A percentile compares a stretch with the other conserved stretches of the same genome.
Conservation (phyloP, 2,888 invertebrate species). For the Torymus auratus region DNA sequence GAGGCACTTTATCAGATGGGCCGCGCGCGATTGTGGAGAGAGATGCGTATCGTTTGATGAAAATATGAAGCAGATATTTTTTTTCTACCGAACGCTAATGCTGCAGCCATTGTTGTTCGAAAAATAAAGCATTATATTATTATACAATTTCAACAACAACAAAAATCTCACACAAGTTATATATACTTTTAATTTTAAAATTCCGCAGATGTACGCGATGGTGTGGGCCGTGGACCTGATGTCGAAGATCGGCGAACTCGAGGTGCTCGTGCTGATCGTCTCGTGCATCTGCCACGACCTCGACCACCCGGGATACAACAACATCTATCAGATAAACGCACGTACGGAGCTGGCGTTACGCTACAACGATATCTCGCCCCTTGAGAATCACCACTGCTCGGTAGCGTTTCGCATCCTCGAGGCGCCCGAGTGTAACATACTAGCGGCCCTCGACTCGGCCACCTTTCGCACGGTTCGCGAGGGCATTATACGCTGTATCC, state of each 20-base stretch:
- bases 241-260: conserved; percentile 84
- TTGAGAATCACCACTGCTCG: conserved; percentile 92
- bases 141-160: too few relatives aligned
- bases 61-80: too few relatives aligned
- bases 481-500: conserved; percentile 87
- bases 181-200: too few relatives aligned
- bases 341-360: conserved; percentile 89
- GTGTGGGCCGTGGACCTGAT: conserved; percentile 85
- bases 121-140: too few relatives aligned
- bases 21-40: too few relatives aligned
- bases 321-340: conserved; percentile 90
- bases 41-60: too few relatives aligned
- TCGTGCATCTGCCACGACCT: conserved; percentile 90
- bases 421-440: conserved; percentile 88
- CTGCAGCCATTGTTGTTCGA: too few relatives aligned
- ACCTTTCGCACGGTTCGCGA: conserved; percentile 84
- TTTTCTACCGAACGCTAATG: too few relatives aligned
- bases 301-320: conserved; percentile 87
- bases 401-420: conserved; percentile 89
- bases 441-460: conserved; percentile 82
- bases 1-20: too few relatives aligned
- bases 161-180: too few relatives aligned
- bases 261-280: conserved; percentile 86
- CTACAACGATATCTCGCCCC: conserved; percentile 90
- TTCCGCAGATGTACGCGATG: conserved; percentile 87